phyloP scores from a whole-genome alignment of 2,888 invertebrate species.

The Tortricodes alternella region DNA sequence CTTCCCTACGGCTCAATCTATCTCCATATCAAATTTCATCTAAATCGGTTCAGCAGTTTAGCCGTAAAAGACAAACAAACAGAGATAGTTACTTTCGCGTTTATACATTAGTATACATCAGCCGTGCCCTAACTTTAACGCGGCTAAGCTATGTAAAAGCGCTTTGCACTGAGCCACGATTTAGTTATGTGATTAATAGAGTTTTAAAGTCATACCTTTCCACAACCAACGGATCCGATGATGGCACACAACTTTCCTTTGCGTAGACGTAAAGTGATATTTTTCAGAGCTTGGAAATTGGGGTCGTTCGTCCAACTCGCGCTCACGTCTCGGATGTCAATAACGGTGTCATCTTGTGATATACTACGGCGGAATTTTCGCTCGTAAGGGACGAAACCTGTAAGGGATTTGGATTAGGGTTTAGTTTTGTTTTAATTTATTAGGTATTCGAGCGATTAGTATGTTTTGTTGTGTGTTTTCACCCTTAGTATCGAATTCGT shows the following conservation, averaged over 20 bases:
- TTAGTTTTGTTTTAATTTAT: neutral
- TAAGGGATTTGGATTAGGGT: neutral
- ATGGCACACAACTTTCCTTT: conserved; percentile 85
- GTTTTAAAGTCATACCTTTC: conserved; percentile 79
- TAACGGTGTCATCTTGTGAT: conserved; percentile 59
- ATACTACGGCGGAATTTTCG: conserved; percentile 50
- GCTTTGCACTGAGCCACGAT: neutral
- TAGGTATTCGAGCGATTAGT: neutral
- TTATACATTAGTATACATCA: too few species aligned
- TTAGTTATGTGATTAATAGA: neutral
- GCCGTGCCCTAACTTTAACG: too few species aligned
- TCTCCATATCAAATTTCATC: too few species aligned
- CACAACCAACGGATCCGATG: conserved; percentile 89
- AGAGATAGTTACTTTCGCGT: too few species aligned
- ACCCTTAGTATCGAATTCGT: conserved; percentile 11
- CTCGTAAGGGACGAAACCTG: conserved; percentile 33
- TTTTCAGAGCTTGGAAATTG: conserved; percentile 78
- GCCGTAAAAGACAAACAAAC: too few species aligned
- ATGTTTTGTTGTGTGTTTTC: neutral
- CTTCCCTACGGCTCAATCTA: too few species aligned
- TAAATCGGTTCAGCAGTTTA: too few species aligned
- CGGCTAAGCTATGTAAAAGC: neutral
- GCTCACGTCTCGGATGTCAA: conserved; percentile 63
- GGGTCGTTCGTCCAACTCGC: conserved; percentile 80
- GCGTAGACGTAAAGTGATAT: conserved; percentile 77